Conservation (phyloP, 2,113 vertebrate species). For the Caloenas nicobarica region DNA sequence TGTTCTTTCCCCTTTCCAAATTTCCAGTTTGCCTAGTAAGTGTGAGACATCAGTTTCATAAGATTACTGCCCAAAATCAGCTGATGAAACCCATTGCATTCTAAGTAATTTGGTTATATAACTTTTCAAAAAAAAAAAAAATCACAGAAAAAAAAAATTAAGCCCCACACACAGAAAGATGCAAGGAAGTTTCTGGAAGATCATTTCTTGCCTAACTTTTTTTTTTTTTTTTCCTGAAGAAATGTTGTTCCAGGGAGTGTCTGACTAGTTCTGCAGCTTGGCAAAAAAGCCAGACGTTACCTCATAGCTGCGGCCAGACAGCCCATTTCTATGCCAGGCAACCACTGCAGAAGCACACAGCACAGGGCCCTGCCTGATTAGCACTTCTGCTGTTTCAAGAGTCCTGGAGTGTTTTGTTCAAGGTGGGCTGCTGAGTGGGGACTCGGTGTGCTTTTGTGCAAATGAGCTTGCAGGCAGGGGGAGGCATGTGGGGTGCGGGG, state of each 20-base stretch:
- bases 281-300: conserved; percentile 81
- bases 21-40: conserved; percentile 49
- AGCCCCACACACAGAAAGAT: not conserved
- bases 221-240: conserved; percentile 63
- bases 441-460: conserved; percentile 56
- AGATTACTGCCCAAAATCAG: conserved; percentile 55
- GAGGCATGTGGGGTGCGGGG: not conserved
- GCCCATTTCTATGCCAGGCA: conserved; percentile 78
- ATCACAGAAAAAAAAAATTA: not conserved
- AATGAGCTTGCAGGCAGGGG: conserved; percentile 33
- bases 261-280: conserved; percentile 80
- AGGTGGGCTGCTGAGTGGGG: conserved; percentile 72
- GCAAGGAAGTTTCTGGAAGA: conserved; percentile 73
- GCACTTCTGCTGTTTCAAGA: conserved; percentile 70
- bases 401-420: conserved; percentile 73
- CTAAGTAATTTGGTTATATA: conserved; percentile 64
- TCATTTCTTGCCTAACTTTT: conserved; percentile 65
- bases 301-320: conserved; percentile 80
- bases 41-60: conserved; percentile 42
- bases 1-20: conserved; percentile 34
- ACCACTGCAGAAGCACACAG: conserved; percentile 71
- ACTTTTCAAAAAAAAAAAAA: not conserved
- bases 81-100: conserved; percentile 54
- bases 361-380: conserved; percentile 72
- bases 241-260: conserved; percentile 78